phyloP scores from a whole-genome alignment of 2,113 vertebrate genomes.

The Pimephales promelas region DNA sequence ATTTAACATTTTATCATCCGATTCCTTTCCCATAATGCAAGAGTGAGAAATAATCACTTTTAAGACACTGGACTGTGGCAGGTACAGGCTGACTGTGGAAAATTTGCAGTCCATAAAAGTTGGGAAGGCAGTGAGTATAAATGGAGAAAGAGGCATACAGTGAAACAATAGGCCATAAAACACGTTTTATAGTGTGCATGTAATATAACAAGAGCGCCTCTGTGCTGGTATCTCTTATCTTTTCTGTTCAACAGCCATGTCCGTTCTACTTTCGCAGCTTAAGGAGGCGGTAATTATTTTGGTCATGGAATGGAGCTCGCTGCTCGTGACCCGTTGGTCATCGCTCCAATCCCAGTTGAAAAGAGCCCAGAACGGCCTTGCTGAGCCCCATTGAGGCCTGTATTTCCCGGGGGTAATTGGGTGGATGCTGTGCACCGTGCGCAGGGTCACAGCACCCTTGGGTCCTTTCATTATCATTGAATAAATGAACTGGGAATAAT shows the following conservation, averaged over 20 bases:
- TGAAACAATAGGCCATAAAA: constrained; percentile 17
- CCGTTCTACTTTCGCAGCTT: constrained; percentile 13
- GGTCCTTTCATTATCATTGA: constrained; percentile 51
- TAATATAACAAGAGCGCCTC: constrained; percentile 21
- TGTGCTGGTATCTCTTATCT: constrained; percentile 42
- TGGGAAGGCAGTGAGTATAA: neutral
- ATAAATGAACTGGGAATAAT: constrained; percentile 29
- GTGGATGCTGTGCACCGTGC: constrained; percentile 24
- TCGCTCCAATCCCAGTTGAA: constrained; percentile 40
- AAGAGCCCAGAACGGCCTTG: constrained; percentile 21
- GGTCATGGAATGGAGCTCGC: neutral
- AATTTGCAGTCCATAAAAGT: constrained; percentile 9
- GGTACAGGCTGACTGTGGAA: neutral
- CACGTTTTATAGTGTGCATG: constrained; percentile 27
- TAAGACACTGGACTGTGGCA: constrained; percentile 19
- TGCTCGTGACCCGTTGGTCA: constrained; percentile 23
- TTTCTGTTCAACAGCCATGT: constrained; percentile 45
- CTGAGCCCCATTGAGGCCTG: neutral
- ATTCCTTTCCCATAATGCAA: neutral
- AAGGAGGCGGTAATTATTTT: constrained; percentile 37
- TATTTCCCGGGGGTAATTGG: constrained; percentile 55
- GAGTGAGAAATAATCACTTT: constrained; percentile 13
- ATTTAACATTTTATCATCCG: constrained; percentile 5
- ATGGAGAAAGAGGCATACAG: constrained; percentile 22
- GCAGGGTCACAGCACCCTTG: constrained; percentile 39